A percentile compares a stretch with the other conserved stretches of the same genome.
Conservation (phyloP, 2,888 invertebrate genomes). For the Caenorhabditis sp. region DNA sequence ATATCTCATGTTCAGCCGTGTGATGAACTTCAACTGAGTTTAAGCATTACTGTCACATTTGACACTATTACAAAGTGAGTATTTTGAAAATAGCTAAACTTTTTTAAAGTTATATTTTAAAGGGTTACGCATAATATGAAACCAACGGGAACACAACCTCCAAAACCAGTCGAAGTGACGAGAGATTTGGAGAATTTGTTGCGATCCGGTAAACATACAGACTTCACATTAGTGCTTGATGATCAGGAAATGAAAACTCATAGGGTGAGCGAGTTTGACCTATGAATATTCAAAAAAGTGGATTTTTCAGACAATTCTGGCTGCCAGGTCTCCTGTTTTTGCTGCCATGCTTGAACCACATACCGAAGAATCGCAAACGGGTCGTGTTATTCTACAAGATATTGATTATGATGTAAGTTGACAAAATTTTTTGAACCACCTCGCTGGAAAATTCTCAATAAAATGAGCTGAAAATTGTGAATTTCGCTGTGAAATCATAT, state of each 20-base stretch:
- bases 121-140: slow-evolving; percentile 17
- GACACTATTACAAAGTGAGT: slow-evolving; percentile 65
- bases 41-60: slow-evolving; percentile 66
- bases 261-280: slow-evolving; percentile 16
- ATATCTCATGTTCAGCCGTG: slow-evolving; percentile 52
- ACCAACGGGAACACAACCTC: slow-evolving; percentile 10
- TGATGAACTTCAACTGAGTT: slow-evolving; percentile 66
- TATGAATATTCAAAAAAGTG: neutral
- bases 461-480: too few relatives aligned
- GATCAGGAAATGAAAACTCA: slow-evolving; percentile 49
- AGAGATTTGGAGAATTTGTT: slow-evolving; percentile 59
- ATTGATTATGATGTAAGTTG: slow-evolving; percentile 56
- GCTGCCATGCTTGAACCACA: slow-evolving; percentile 66
- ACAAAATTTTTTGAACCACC: neutral
- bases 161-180: slow-evolving; percentile 51
- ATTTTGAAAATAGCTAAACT: neutral
- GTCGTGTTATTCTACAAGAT: slow-evolving; percentile 48
- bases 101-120: slow-evolving; percentile 1
- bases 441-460: neutral
- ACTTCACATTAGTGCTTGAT: slow-evolving; percentile 62
- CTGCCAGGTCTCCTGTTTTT: slow-evolving; percentile 62
- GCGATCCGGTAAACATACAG: slow-evolving; percentile 56
- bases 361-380: slow-evolving; percentile 58
- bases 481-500: too few relatives aligned
- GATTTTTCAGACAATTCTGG: slow-evolving; percentile 38